Conservation (phyloP, 2,888 invertebrate genomes). For the Conomelus anceps region DNA sequence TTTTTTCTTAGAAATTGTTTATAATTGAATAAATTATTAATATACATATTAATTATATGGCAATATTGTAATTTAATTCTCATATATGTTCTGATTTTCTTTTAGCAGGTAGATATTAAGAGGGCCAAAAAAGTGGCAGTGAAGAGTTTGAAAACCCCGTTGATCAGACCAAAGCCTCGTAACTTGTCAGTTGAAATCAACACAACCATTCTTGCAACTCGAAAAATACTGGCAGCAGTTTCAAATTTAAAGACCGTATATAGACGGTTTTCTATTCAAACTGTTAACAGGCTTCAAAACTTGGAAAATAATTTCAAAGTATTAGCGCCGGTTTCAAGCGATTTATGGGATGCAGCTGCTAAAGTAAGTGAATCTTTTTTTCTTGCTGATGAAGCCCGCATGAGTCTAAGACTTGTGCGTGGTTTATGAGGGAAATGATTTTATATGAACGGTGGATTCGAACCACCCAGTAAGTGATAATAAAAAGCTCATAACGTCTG, state of each 20-base stretch:
- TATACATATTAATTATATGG: neutral
- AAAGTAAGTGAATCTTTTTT: conserved; percentile 12
- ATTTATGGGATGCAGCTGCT: conserved; percentile 16
- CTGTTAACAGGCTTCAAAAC: conserved; percentile 9
- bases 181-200: conserved; percentile 18
- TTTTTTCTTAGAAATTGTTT: too few species aligned
- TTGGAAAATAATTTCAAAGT: conserved; percentile 10
- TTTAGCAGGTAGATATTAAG: neutral
- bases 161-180: neutral
- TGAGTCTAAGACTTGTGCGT: too few species aligned
- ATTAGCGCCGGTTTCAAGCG: conserved; percentile 3
- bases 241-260: conserved; percentile 11
- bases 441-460: too few species aligned
- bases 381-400: too few species aligned
- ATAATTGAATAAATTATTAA: neutral
- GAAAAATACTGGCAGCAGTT: conserved; percentile 25
- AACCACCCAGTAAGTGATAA: too few species aligned
- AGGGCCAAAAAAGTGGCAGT: neutral
- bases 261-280: conserved; percentile 13
- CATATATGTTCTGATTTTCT: neutral
- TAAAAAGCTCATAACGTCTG: too few species aligned
- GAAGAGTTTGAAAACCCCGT: neutral
- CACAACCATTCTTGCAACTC: conserved; percentile 27
- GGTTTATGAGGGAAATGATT: too few species aligned
- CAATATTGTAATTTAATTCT: neutral